Evolutionary conservation across 1,140 invertebrate species (phyloP).

Genomic region (Dendrolimus kikuchii): DNA sequence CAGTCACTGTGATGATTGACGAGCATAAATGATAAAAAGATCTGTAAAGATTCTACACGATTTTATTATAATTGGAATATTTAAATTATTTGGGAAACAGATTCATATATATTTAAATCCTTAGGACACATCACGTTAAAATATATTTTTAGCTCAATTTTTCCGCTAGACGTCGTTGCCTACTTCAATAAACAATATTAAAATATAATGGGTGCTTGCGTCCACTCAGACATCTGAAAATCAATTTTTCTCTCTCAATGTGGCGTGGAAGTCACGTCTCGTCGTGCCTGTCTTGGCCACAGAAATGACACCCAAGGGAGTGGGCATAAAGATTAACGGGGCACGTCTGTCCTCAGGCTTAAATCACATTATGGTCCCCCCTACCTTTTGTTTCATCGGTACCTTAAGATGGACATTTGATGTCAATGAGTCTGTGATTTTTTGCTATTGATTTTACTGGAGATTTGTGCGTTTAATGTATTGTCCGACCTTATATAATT

Average conservation of each 20-base stretch:
- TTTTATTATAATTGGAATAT: no score
- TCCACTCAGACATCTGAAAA: slow-evolving; percentile 5
- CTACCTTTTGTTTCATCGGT: slow-evolving; percentile 41
- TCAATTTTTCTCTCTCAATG: slow-evolving; percentile 9
- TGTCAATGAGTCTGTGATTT: slow-evolving; percentile 21
- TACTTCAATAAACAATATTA: no score
- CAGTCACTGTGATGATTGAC: no score
- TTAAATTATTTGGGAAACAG: no score
- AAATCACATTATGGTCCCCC: slow-evolving; percentile 53
- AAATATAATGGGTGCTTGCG: no score
- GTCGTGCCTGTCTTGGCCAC: slow-evolving; percentile 17
- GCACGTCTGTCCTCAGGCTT: slow-evolving; percentile 45
- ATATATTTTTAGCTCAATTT: no score
- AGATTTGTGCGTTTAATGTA: neutral
- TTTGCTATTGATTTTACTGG: slow-evolving; percentile 3
- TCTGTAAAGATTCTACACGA: no score
- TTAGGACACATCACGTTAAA: no score
- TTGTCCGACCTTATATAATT: no score
- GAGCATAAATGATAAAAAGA: no score
- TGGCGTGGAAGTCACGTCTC: slow-evolving; percentile 39
- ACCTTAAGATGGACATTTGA: slow-evolving; percentile 27
- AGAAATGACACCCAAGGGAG: slow-evolving; percentile 40
- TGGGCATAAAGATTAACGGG: slow-evolving; percentile 45
- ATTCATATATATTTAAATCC: no score
- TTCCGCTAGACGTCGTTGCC: no score